Conservation (phyloP, 2,113 vertebrate genomes). For the Martes martes region DNA sequence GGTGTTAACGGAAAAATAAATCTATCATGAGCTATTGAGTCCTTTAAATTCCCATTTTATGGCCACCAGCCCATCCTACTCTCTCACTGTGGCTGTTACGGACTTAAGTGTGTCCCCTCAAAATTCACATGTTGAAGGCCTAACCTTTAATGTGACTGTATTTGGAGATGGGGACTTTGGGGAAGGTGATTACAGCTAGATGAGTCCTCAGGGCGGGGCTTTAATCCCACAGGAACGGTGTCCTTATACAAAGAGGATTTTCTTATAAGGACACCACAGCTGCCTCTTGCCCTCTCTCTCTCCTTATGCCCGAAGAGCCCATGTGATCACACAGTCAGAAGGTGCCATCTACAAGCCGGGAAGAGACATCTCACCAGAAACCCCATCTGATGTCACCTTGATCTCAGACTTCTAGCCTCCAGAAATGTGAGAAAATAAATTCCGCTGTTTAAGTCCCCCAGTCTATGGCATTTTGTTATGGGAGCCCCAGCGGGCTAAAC, state of each 20-base stretch:
- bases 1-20: background rate
- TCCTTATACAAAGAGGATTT: too few species aligned
- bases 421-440: background rate
- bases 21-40: background rate
- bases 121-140: background rate
- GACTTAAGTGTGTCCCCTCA: background rate
- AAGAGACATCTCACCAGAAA: background rate
- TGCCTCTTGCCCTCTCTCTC: background rate
- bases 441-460: background rate
- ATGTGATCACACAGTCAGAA: background rate
- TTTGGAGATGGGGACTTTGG: background rate
- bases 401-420: background rate
- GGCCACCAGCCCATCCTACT: background rate
- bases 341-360: background rate
- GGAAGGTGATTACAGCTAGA: background rate
- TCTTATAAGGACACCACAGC: background rate
- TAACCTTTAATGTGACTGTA: background rate
- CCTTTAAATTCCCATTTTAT: background rate
- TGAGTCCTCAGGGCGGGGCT: too few species aligned
- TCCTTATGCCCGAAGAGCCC: background rate
- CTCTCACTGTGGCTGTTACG: background rate
- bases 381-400: background rate
- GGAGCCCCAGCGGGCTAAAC: too few species aligned
- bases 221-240: background rate
- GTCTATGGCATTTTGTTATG: background rate